A percentile compares a stretch with the other conserved stretches of the same genome.
phyloP scores from a whole-genome alignment of 2,113 vertebrate genomes.

The Bubo blakistoni region DNA sequence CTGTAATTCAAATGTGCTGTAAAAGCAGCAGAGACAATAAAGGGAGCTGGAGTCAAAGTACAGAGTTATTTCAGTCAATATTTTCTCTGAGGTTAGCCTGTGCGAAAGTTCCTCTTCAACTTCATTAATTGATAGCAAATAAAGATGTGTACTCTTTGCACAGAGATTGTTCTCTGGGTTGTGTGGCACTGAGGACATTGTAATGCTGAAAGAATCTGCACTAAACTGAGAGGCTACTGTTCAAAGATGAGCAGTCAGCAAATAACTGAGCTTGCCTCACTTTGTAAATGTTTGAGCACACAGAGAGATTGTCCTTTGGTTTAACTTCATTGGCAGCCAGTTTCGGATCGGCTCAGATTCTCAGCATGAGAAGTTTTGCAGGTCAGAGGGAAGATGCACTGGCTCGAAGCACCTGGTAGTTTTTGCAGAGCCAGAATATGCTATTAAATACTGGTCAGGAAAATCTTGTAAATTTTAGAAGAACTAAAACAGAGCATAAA shows the following conservation, averaged over 20 bases:
- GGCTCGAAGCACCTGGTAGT: background rate
- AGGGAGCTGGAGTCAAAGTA: background rate
- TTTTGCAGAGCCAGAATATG: background rate
- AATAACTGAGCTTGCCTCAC: conserved; percentile 18
- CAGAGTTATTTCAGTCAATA: background rate
- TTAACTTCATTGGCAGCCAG: background rate
- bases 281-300: conserved; percentile 13
- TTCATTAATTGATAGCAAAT: conserved; percentile 25
- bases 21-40: background rate
- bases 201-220: conserved; percentile 11
- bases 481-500: background rate
- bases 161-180: background rate
- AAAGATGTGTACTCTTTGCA: background rate
- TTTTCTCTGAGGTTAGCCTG: conserved; percentile 7
- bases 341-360: background rate
- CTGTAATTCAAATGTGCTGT: background rate
- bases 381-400: conserved; percentile 24
- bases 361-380: background rate
- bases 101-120: background rate
- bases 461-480: background rate
- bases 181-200: background rate
- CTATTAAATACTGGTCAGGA: background rate
- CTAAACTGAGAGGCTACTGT: conserved; percentile 10
- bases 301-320: conserved; percentile 19
- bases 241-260: conserved; percentile 42